These are phyloP conservation scores for Dascillus cervinus DNA, from an alignment of 2,888 invertebrate species.

Conservation along the genomic window DNA sequence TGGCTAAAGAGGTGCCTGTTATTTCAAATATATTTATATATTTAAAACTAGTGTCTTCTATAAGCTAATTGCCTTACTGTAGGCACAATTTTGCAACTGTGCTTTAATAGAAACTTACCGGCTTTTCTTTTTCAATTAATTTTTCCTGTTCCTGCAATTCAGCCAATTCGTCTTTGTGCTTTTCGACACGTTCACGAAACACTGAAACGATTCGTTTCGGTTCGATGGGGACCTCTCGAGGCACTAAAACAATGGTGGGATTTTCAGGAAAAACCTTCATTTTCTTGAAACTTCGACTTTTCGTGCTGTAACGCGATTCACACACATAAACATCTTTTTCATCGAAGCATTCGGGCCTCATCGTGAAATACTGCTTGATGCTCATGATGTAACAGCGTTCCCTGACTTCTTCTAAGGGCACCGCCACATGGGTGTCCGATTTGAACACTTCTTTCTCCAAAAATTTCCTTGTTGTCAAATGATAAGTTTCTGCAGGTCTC, in stretches of 20 bases:
- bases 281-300: constrained; percentile 84
- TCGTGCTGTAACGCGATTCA: constrained; percentile 88
- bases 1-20: too few species aligned
- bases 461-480: constrained; percentile 90
- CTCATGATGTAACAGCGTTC: constrained; percentile 91
- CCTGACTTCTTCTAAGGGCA: constrained; percentile 75
- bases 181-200: constrained; percentile 83
- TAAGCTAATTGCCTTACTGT: too few species aligned
- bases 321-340: constrained; percentile 96
- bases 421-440: constrained; percentile 79
- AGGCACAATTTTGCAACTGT: too few species aligned
- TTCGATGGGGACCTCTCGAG: constrained; percentile 68
- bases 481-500: constrained; percentile 93
- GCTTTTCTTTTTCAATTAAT: constrained; percentile 76
- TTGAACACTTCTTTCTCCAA: constrained; percentile 95
- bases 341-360: constrained; percentile 73
- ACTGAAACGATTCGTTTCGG: constrained; percentile 87
- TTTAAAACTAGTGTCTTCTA: too few species aligned
- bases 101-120: constrained; percentile 57
- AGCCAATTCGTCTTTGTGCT: constrained; percentile 82
- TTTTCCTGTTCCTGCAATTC: constrained; percentile 78
- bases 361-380: constrained; percentile 89
- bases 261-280: constrained; percentile 73
- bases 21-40: too few species aligned
- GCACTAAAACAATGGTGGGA: constrained; percentile 55